phyloP scores from a whole-genome alignment of 2,113 vertebrate species.

The Lampris megalopsis region DNA sequence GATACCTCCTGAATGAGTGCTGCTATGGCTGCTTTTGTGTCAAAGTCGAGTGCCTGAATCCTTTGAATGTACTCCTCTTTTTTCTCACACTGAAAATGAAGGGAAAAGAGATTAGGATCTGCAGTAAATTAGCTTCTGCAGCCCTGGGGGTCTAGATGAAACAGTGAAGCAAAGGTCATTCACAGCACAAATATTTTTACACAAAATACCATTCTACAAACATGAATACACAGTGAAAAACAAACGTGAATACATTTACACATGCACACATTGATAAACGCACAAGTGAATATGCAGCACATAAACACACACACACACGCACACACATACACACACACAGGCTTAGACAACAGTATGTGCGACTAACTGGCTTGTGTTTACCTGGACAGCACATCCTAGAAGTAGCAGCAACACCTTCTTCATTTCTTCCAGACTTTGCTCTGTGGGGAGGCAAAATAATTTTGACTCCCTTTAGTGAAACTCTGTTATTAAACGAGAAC shows the following conservation, averaged over 20 bases:
- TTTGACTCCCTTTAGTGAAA: constrained; percentile 12
- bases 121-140: background rate
- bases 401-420: constrained; percentile 91
- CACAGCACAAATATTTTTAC: background rate
- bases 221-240: background rate
- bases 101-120: background rate
- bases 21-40: constrained; percentile 93
- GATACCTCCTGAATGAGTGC: constrained; percentile 95
- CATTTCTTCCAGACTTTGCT: constrained; percentile 92
- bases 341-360: too few relatives aligned
- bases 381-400: constrained; percentile 95
- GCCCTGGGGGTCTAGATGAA: background rate
- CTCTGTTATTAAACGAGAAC: constrained; percentile 7
- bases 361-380: constrained; percentile 45
- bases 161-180: background rate
- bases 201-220: background rate
- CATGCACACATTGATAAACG: background rate
- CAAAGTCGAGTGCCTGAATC: constrained; percentile 93
- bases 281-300: background rate
- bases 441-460: constrained; percentile 71
- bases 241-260: background rate
- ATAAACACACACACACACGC: constrained; percentile 2
- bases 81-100: constrained; percentile 89
- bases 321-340: background rate
- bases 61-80: constrained; percentile 95